Evolutionary conservation across 2,113 vertebrate species (phyloP), one percentile per base, ranked within the genome.

Genomic region (Indicator indicator): DNA sequence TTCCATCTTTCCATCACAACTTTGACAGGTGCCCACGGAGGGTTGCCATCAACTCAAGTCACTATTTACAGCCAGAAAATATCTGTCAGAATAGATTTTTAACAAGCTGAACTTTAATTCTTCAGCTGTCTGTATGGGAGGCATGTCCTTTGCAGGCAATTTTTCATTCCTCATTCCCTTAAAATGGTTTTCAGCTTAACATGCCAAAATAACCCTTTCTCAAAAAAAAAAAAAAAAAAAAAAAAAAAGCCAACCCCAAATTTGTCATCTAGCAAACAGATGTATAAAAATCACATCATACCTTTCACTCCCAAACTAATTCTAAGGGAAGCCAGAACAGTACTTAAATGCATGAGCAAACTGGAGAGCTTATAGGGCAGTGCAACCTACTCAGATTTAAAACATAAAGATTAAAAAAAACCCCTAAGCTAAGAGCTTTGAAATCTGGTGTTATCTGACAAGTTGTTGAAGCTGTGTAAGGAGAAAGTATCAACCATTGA

Each of bases 51-150:
- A 87, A 89, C 87, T 80, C 78, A 83, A 82, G 48, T 76, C 40
- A 50, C 32, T 85, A 85, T 71, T 85, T 87, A 63, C 60, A 85
- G 68, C 52, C 82, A 93, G 71, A 96, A 88, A 81, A 86, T 70
- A 26, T 76, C 48, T 91, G 82, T 93, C 75, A 93, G 54, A 86
- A 74, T 64, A 19, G 42, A 70, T 91, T 91, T 91, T 91, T 88
- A 89, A 88, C 60, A 83, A 82, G 32, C 20, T 89, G 62, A 88
- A 93, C 77, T 88, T 86, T 50, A 94, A 77, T 88, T 89, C 62
- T 79, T 94, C 62, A 92, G 38, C 73, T 94, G 77, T 83, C 85
- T 92, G 28, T 16, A 54, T 33, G 48, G 68, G 32, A 73, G 36
- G 42, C 71, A 63, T 64, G 42, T 79, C 58, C 58, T 75, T 81